These are phyloP conservation scores for Collichthys lucidus DNA, from an alignment of 2,113 vertebrate species.

Conservation along the genomic window DNA sequence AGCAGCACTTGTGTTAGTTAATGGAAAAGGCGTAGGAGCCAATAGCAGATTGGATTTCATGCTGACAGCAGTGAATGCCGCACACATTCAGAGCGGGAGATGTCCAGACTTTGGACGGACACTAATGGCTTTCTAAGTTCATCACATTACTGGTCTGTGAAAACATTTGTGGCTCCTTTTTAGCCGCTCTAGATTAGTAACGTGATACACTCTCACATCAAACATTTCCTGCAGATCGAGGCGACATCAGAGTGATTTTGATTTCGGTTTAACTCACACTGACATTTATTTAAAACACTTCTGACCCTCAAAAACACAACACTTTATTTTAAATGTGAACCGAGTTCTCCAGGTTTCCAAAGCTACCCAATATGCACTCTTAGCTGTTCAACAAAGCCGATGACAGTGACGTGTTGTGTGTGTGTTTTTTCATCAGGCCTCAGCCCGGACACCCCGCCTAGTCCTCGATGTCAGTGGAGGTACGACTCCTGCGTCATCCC, in stretches of 20 bases:
- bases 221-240: neutral
- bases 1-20: constrained; percentile 83
- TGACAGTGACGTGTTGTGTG: neutral
- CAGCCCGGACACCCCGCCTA: constrained; percentile 71
- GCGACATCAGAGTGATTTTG: neutral
- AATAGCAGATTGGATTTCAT: constrained; percentile 69
- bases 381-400: neutral
- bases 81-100: constrained; percentile 76
- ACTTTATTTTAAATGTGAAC: neutral
- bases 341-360: neutral
- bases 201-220: neutral
- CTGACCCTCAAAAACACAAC: neutral
- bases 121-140: constrained; percentile 27
- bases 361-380: neutral
- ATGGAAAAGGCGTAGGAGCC: constrained; percentile 79
- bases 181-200: constrained; percentile 1
- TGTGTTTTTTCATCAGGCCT: constrained; percentile 80
- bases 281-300: neutral
- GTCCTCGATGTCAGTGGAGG: constrained; percentile 90
- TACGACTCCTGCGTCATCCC: constrained; percentile 92
- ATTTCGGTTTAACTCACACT: neutral
- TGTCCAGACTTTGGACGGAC: neutral
- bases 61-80: constrained; percentile 67
- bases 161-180: constrained; percentile 13
- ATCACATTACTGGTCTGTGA: constrained; percentile 13